Evolutionary conservation across 2,113 vertebrate species (phyloP), one percentile per base, ranked within the genome.

Genomic region (Sardina pilchardus): DNA sequence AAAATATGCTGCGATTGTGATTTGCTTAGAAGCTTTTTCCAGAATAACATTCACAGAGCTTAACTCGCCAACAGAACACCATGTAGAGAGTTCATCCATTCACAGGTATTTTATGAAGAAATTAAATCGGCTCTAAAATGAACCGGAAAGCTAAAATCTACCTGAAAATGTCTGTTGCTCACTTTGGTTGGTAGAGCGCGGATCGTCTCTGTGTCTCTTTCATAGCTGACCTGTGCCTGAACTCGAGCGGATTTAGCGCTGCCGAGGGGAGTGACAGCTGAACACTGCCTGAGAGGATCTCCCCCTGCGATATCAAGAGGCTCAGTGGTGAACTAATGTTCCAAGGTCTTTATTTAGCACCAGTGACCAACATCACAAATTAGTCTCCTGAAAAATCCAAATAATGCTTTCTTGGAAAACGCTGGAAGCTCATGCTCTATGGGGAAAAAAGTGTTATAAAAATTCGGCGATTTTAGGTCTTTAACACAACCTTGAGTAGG

Each of bases 311-410:
- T 63, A 50, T 14, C 44, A 84, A 78, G 36, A 78, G 43, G 24
- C 67, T 67, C 42, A 50, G 45, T 80, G 24, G 84, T 80, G 75
- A 44, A 36, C 44, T 44, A 63, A 84, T 42, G 56, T 43, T 81
- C 84, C 71, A 36, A 39, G 71, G 30, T 39, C 84, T 39, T 19
- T 8, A 78, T 78, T 78, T 78, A 78, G 71, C 71, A 78, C 71
- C 30, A 36, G 63, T 67, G n/a, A 67, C 63, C n/a, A 67, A 67
- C 56, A 24, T 63, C 24, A 63, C 56, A 8, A 26, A 67, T 78
- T 78, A 78, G 30, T 78, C 26, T 34, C 12, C 26, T 78, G 4
- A 16, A 16, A 34, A 36, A 78, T 30, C 63, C 26, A 30, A 78
- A 30, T 78, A 21, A 12, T 78, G 14, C 36, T 78, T 78, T 16